Evolutionary conservation across 1,140 invertebrate genomes (phyloP), one percentile per base, ranked within the genome.

Genomic region (Drosophila orosa): DNA sequence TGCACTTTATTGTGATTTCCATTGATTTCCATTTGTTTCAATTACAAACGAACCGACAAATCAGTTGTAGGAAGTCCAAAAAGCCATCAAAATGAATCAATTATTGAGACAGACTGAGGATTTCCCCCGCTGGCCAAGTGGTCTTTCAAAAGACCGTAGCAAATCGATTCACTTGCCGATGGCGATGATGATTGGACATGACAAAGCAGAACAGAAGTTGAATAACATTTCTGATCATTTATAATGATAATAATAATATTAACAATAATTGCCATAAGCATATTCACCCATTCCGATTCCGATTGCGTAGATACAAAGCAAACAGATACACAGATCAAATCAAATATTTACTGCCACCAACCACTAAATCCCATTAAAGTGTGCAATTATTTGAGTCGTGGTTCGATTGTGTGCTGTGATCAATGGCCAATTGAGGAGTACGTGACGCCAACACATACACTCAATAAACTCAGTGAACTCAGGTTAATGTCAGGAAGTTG

Each of bases 381-480:
- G 82, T 74, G 81, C 78, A 85, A 85, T 78, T 81, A 86, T 85
- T 85, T 78, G 68, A 44, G 48, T n/a, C 67, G 22, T 31, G 47
- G 58, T 48, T 35, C 58, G 35, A 42, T 50, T 48, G 65, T 33
- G 29, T 15, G 12, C 3, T 50, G 33, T 39, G 63, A 67, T 63
- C 63, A 67, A 67, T 68, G 59, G 60, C 44, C 63, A 67, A 67
- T 63, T 25, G 63, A 63, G 19, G 60, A 62, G 44, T 50, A 47
- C 55, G 61, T 63, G 60, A 62, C 48, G 50, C 48, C 50, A 65
- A 65, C 61, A 40, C 61, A 37, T 17, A 33, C 29, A 50, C 47
- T 60, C 19, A 5, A 15, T 24, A 10, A 13, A 39, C 15, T 48
- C 45, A 1, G 22, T 45, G 40, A 42, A 42, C 40, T 12, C 17